Evolutionary conservation across 2,888 invertebrate species (phyloP).

Genomic region (Agonum fuliginosum): DNA sequence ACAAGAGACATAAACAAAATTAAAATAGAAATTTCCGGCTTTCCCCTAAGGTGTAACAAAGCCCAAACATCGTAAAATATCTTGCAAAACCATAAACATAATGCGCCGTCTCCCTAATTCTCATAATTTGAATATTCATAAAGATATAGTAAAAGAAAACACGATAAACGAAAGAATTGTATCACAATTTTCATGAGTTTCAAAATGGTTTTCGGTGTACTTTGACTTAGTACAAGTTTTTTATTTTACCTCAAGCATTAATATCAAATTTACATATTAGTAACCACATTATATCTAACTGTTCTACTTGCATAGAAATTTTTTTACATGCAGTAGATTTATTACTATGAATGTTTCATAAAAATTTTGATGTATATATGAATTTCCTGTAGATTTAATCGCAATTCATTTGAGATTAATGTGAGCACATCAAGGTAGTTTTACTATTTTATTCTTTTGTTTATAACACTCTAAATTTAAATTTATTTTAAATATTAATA

Average conservation of each 20-base stretch:
- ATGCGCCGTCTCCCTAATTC: conserved; percentile 13
- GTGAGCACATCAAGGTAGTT: background rate
- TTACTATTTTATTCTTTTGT: conserved; percentile 11
- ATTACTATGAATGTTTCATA: background rate
- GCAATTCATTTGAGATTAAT: conserved; percentile 10
- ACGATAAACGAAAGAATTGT: conserved; percentile 11
- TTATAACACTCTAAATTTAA: background rate
- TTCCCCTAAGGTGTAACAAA: conserved; percentile 9
- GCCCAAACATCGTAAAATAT: conserved; percentile 14
- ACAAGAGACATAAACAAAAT: conserved; percentile 30
- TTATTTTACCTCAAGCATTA: conserved; percentile 12
- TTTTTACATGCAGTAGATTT: conserved; percentile 4
- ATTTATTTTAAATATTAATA: conserved; percentile 25
- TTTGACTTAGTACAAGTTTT: conserved; percentile 21
- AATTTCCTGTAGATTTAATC: conserved; percentile 26
- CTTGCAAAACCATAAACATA: conserved; percentile 34
- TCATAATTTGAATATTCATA: conserved; percentile 35
- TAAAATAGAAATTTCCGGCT: conserved; percentile 15
- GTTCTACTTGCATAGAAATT: conserved; percentile 15
- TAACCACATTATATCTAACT: background rate
- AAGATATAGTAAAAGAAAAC: conserved; percentile 17
- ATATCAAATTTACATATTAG: conserved; percentile 28
- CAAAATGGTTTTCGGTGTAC: background rate
- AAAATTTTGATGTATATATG: conserved; percentile 27
- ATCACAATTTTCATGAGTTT: conserved; percentile 29